Percentiles rank a stretch among this genome's conserved stretches.
These are phyloP conservation scores for Aproaerema taeniolella DNA, from an alignment of 2,888 invertebrate species.

Conservation along the genomic window DNA sequence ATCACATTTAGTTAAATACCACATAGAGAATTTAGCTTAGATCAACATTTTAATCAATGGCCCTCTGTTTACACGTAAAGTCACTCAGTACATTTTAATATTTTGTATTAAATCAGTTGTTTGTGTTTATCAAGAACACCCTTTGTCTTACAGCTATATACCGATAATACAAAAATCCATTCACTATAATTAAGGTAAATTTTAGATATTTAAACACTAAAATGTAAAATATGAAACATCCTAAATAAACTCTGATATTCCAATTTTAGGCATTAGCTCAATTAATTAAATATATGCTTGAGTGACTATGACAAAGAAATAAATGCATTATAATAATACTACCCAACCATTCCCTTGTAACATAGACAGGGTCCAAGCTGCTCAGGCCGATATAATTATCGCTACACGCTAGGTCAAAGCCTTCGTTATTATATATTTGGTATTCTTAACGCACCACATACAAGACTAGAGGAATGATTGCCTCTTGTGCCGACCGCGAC, in stretches of 20 bases:
- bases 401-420: slow-evolving; percentile 64
- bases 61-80: slow-evolving; percentile 77
- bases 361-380: slow-evolving; percentile 66
- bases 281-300: slow-evolving; percentile 73
- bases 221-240: slow-evolving; percentile 77
- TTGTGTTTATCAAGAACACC: slow-evolving; percentile 73
- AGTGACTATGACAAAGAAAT: slow-evolving; percentile 75
- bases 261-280: slow-evolving; percentile 77
- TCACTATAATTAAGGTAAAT: slow-evolving; percentile 77
- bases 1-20: slow-evolving; percentile 75
- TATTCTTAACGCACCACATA: slow-evolving; percentile 74
- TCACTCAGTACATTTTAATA: slow-evolving; percentile 74
- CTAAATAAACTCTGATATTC: slow-evolving; percentile 78
- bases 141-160: slow-evolving; percentile 74
- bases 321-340: slow-evolving; percentile 76
- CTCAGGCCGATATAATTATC: slow-evolving; percentile 56
- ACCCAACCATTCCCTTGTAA: slow-evolving; percentile 63
- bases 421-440: slow-evolving; percentile 73
- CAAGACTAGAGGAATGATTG: slow-evolving; percentile 76
- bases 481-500: slow-evolving; percentile 56
- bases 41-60: slow-evolving; percentile 75
- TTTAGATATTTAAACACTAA: slow-evolving; percentile 77
- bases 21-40: slow-evolving; percentile 75
- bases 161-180: slow-evolving; percentile 77
- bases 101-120: slow-evolving; percentile 73